Evolutionary conservation across 2,888 invertebrate genomes (phyloP).

Genomic region (Oligia fasciuncula): DNA sequence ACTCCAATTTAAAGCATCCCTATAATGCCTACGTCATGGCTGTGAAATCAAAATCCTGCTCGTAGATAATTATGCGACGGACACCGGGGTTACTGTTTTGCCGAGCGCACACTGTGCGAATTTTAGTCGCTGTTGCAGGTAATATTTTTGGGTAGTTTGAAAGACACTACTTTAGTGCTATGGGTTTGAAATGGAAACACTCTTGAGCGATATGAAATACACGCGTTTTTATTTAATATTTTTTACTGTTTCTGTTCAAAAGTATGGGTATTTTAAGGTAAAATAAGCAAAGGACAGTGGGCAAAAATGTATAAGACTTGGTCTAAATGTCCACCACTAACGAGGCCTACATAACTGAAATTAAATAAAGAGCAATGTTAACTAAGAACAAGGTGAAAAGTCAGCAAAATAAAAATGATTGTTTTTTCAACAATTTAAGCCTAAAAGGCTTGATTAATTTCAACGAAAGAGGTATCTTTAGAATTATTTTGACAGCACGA

Average conservation of each 20-base stretch:
- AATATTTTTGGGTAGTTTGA: not conserved
- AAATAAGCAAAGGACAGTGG: too few relatives aligned
- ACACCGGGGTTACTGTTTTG: conserved; percentile 57
- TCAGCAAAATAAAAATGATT: not conserved
- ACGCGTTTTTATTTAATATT: not conserved
- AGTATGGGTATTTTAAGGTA: not conserved
- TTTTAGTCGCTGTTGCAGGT: conserved; percentile 36
- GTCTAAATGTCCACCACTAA: not conserved
- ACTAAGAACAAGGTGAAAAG: not conserved
- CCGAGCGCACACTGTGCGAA: conserved; percentile 40
- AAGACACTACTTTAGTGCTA: not conserved
- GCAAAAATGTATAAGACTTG: not conserved
- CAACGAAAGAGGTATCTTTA: not conserved
- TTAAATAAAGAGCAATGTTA: not conserved
- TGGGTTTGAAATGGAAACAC: not conserved
- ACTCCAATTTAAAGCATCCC: conserved; percentile 62
- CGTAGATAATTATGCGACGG: conserved; percentile 76
- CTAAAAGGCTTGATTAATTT: not conserved
- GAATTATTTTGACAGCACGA: not conserved
- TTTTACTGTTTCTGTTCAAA: not conserved
- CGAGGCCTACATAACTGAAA: not conserved
- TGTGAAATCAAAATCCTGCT: conserved; percentile 76
- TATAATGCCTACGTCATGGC: conserved; percentile 68
- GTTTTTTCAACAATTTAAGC: not conserved
- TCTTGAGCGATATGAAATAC: not conserved